These are phyloP conservation scores for Seira sanloemensis DNA, from an alignment of 2,888 invertebrate species.

Conservation along the genomic window DNA sequence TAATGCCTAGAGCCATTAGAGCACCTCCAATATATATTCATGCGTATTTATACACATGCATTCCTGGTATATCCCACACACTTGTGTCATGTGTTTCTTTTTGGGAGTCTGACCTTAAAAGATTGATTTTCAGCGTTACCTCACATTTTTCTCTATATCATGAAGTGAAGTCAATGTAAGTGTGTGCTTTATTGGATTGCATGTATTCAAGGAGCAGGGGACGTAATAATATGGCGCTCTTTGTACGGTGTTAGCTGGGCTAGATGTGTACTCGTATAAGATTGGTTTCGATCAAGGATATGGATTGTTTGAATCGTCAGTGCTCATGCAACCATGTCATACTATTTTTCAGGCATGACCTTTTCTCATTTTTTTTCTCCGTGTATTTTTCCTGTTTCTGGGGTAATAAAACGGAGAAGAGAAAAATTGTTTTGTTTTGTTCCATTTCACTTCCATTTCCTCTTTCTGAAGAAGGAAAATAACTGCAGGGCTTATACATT, in stretches of 20 bases:
- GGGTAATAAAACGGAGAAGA: not conserved
- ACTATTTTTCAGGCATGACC: not conserved
- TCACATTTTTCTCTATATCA: constrained; percentile 2
- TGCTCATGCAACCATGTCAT: constrained; percentile 6
- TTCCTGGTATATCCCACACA: not conserved
- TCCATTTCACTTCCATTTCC: not conserved
- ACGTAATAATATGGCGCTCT: not conserved
- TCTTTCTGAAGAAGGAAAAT: not conserved
- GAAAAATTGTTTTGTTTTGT: constrained; percentile 12
- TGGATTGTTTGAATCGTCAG: not conserved
- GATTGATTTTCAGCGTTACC: constrained; percentile 44
- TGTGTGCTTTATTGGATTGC: constrained; percentile 31
- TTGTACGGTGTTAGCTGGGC: not conserved
- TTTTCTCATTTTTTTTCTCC: not conserved
- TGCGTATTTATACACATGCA: not conserved
- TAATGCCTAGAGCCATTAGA: constrained; percentile 14
- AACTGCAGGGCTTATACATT: not conserved
- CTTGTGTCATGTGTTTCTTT: not conserved
- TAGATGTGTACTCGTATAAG: not conserved
- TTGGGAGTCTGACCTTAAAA: constrained; percentile 42
- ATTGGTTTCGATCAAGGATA: constrained; percentile 16
- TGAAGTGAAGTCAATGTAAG: constrained; percentile 3
- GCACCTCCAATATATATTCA: not conserved
- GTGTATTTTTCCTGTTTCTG: too few species aligned
- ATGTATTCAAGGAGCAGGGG: constrained; percentile 21